Conservation (phyloP, 2,113 vertebrate species). For the Gorilla gorilla region DNA sequence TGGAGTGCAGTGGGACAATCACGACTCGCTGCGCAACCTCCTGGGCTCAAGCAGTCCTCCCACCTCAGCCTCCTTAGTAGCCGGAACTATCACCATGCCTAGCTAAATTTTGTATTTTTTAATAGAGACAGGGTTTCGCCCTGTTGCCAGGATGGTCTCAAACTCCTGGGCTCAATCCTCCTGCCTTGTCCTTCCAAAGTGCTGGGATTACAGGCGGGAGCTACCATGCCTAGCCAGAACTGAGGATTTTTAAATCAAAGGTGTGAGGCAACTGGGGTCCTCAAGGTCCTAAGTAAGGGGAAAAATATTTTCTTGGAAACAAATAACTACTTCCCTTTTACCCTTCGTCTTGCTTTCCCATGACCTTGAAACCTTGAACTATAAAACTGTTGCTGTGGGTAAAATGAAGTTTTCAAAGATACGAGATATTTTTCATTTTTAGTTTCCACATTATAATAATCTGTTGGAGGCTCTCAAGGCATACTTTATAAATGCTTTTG, state of each 20-base stretch:
- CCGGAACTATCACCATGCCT: too few species aligned
- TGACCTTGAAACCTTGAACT: background rate
- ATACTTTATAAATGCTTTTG: background rate
- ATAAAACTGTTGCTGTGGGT: background rate
- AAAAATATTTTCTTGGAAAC: background rate
- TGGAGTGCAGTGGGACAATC: too few species aligned
- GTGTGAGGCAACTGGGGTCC: background rate
- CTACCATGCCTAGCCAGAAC: background rate
- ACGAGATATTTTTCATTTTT: background rate
- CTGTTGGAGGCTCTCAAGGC: background rate
- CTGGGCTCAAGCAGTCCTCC: too few species aligned
- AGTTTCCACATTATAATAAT: background rate
- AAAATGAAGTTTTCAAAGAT: slow-evolving; percentile 8
- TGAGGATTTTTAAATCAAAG: background rate
- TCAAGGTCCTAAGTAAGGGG: background rate
- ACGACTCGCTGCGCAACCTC: too few species aligned
- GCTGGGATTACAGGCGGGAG: too few species aligned
- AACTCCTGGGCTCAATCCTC: too few species aligned
- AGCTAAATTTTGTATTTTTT: too few species aligned
- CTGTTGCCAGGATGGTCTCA: too few species aligned
- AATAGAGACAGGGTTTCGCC: too few species aligned
- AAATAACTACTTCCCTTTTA: background rate
- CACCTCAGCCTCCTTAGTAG: too few species aligned
- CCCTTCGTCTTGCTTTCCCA: background rate
- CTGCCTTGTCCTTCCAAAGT: too few species aligned